Conservation (phyloP, 2,888 invertebrate species). For the Aphodius sticticus region DNA sequence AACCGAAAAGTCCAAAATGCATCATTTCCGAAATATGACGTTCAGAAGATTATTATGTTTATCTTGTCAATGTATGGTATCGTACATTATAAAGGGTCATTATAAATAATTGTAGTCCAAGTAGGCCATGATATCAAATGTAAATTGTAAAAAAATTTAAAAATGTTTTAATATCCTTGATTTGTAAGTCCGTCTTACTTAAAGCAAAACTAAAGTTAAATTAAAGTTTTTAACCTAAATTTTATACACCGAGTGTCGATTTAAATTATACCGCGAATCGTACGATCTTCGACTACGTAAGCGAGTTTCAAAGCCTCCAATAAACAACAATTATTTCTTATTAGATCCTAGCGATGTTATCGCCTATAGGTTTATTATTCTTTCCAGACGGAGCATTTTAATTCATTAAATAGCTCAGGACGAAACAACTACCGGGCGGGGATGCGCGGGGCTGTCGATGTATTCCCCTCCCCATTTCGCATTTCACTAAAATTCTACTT, state of each 20-base stretch:
- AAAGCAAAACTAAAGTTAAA: neutral
- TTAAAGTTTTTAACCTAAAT: neutral
- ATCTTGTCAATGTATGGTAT: too few species aligned
- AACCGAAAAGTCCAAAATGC: too few species aligned
- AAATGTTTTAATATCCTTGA: too few species aligned
- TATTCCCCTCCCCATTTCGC: too few species aligned
- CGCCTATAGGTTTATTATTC: constrained; percentile 6
- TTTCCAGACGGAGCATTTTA: constrained; percentile 9
- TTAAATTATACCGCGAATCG: constrained; percentile 39
- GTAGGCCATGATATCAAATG: too few species aligned
- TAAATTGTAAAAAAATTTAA: too few species aligned
- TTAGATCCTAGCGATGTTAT: constrained; percentile 41
- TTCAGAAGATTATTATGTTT: too few species aligned
- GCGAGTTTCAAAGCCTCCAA: constrained; percentile 35
- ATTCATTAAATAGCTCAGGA: constrained; percentile 7
- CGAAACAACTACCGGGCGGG: neutral
- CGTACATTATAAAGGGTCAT: too few species aligned
- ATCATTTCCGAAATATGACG: too few species aligned
- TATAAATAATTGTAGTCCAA: too few species aligned
- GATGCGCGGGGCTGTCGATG: neutral
- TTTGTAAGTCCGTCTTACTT: neutral
- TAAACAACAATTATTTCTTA: constrained; percentile 48
- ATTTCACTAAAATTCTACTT: neutral
- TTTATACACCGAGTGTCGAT: constrained; percentile 29
- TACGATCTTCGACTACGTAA: constrained; percentile 41